Evolutionary conservation across 2,888 invertebrate species (phyloP).

Genomic region (Eupithecia vulgata): DNA sequence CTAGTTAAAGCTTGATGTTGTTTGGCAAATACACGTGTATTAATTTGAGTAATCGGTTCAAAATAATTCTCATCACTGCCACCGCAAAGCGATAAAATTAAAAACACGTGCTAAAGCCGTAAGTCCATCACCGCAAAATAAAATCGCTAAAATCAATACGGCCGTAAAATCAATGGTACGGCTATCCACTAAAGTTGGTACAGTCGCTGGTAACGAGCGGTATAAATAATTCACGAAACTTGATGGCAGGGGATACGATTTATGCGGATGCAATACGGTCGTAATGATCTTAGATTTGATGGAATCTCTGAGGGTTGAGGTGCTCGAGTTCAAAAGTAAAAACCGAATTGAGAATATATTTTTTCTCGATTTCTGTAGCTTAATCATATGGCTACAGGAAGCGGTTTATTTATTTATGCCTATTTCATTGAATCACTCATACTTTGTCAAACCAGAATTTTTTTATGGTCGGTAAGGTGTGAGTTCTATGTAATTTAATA

Average conservation of each 20-base stretch:
- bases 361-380: not conserved
- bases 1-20: no score
- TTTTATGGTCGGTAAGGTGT: not conserved
- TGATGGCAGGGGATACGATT: slow-evolving; percentile 40
- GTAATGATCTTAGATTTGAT: slow-evolving; percentile 22
- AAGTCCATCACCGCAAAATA: slow-evolving; percentile 27
- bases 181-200: slow-evolving; percentile 50
- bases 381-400: not conserved
- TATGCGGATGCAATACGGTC: slow-evolving; percentile 29
- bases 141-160: slow-evolving; percentile 32
- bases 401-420: not conserved
- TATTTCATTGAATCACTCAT: not conserved
- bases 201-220: slow-evolving; percentile 39
- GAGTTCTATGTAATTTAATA: not conserved
- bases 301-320: not conserved
- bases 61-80: not conserved
- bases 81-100: slow-evolving; percentile 35
- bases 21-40: not conserved
- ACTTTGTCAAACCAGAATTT: not conserved
- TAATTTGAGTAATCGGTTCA: not conserved
- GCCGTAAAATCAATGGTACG: slow-evolving; percentile 50
- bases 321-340: no score
- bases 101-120: slow-evolving; percentile 34
- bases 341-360: no score
- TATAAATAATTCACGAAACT: slow-evolving; percentile 51